Evolutionary conservation across 2,888 invertebrate genomes (phyloP).

Genomic region (Neoascia interrupta): DNA sequence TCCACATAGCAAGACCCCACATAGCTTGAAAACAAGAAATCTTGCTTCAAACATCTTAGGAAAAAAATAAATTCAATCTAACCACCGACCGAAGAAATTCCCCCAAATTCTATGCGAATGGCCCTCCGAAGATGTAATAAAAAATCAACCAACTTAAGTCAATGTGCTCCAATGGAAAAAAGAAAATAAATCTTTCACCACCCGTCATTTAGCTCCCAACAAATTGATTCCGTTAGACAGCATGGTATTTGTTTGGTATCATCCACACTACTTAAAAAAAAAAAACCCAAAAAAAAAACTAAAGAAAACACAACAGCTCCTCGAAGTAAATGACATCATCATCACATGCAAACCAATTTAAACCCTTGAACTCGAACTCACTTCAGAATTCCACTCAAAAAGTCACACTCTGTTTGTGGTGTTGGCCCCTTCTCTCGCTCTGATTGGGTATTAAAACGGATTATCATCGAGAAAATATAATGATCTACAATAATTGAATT

Average conservation of each 20-base stretch:
- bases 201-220: constrained; percentile 27
- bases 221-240: constrained; percentile 36
- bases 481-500: constrained; percentile 48
- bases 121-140: neutral
- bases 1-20: constrained; percentile 1
- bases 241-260: neutral
- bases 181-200: constrained; percentile 52
- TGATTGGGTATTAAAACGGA: constrained; percentile 8
- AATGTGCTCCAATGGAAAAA: too few species aligned
- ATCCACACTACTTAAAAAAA: constrained; percentile 4
- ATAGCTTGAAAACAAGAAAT: neutral
- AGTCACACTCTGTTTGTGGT: constrained; percentile 28
- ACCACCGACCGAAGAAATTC: neutral
- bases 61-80: neutral
- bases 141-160: too few species aligned
- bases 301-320: constrained; percentile 2
- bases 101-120: neutral
- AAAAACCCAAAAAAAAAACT: too few species aligned
- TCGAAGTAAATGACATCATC: constrained; percentile 39
- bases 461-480: constrained; percentile 29
- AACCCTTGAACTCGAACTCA: constrained; percentile 50
- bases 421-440: neutral
- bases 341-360: constrained; percentile 38
- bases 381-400: constrained; percentile 42
- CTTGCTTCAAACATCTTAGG: neutral